These are phyloP conservation scores for Corythornis vintsioides DNA, from an alignment of 2,113 vertebrate species.

Conservation along the genomic window DNA sequence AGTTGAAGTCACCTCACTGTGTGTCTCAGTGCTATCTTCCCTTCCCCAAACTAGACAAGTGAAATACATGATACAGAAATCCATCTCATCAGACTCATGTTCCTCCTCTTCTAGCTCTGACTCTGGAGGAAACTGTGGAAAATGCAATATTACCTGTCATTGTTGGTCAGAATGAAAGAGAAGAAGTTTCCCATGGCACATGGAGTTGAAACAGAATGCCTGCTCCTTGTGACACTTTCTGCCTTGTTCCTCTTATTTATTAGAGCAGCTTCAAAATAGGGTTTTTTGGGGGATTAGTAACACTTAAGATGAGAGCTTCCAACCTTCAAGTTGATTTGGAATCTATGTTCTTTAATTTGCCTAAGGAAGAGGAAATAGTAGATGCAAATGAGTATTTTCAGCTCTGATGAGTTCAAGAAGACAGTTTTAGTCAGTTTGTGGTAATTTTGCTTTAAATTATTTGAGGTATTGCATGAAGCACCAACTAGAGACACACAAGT, in stretches of 20 bases:
- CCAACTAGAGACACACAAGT: not conserved
- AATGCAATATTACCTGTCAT: not conserved
- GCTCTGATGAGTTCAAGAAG: not conserved
- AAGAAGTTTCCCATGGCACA: not conserved
- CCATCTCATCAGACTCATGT: not conserved
- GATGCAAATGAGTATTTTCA: not conserved
- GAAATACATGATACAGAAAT: not conserved
- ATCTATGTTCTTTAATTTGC: not conserved
- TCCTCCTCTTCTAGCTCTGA: not conserved
- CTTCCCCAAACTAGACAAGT: not conserved
- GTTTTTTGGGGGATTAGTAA: not conserved
- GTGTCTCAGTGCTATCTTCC: not conserved
- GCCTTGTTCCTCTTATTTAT: not conserved
- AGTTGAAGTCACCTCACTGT: not conserved
- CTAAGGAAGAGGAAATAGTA: not conserved
- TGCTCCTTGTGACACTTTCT: not conserved
- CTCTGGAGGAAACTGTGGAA: not conserved
- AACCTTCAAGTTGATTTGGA: not conserved
- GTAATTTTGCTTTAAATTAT: not conserved
- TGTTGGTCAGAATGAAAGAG: not conserved
- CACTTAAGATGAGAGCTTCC: not conserved
- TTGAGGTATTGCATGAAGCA: rapidly evolving
- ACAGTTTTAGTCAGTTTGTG: not conserved
- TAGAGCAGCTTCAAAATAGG: not conserved
- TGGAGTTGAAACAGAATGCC: not conserved